Evolutionary conservation across 1,140 invertebrate species (phyloP), one percentile per base, ranked within the genome.

Genomic region (Aradophagus sp.): DNA sequence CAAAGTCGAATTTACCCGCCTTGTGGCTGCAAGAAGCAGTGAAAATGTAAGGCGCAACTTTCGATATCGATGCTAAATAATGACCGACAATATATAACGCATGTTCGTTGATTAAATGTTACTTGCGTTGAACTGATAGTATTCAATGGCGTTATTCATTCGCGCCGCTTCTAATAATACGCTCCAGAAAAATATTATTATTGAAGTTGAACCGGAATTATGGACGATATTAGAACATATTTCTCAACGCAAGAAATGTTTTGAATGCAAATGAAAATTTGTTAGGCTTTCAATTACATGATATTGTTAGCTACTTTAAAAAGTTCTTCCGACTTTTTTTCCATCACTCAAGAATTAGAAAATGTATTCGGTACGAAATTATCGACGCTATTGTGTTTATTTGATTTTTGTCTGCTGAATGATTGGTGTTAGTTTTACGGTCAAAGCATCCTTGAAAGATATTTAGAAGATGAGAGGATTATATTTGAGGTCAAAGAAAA

Each of bases 71-170:
- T 62, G 48, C 41, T 69, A 58, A 69, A 52, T 69, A 69, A 69
- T 69, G 66, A 69, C 58, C 45, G 45, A 53, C 44, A 58, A 62
- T 69, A 69, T 55, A 50, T 62, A 61, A 62, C n/a, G 32, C 20
- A 13, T 36, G 14, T 12, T 32, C 8, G 36, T 29, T 69, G 50
- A 69, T 69, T 61, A 62, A 62, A 62, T 38, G 44, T 56, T 66
- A 14, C 47, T 10, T 47, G 15, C 14, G 17, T 19, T 35, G 29
- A 41, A 38, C 50, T 34, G 62, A 66, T 65, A 55, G 27, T 11
- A 11, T 14, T 66, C 42, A 56, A 56, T 56, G 20, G 44, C 19
- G 48, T 48, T 56, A 66, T 23, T 48, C 62, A 66, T 56, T 55
- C 42, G 35, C 20, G 5, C 6, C 38, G 44, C 27, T 66, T 56